Conservation (phyloP, 1,140 invertebrate species). For the Araneus ventricosus region DNA sequence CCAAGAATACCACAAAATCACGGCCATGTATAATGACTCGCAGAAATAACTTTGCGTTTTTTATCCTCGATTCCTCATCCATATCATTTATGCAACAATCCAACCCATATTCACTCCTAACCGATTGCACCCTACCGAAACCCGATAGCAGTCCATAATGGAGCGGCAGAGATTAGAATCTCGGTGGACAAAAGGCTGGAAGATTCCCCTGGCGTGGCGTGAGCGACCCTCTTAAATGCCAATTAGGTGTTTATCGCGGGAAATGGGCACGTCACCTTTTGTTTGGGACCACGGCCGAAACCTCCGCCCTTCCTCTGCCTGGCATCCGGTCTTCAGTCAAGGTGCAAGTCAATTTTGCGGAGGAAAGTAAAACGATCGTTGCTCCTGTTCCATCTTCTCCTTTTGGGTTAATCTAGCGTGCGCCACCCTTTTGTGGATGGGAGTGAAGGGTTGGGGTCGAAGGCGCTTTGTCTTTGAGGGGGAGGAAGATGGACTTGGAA, state of each 20-base stretch:
- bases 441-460: neutral
- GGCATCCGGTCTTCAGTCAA: neutral
- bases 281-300: neutral
- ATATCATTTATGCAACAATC: neutral
- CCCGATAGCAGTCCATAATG: neutral
- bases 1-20: too few species aligned
- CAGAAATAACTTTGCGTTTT: neutral
- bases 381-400: neutral
- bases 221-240: constrained; percentile 37
- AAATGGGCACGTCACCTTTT: constrained; percentile 67
- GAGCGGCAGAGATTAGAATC: neutral
- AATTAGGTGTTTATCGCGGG: constrained; percentile 70
- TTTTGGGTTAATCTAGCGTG: neutral
- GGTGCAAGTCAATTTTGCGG: neutral
- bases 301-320: constrained; percentile 12
- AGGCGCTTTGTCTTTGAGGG: neutral
- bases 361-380: neutral
- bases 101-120: neutral
- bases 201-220: constrained; percentile 31
- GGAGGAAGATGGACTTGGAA: neutral
- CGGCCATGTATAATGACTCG: neutral
- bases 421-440: neutral
- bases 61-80: neutral
- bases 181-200: neutral
- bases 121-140: constrained; percentile 12